A percentile compares a stretch with the other conserved stretches of the same genome.
Evolutionary conservation across 1,140 invertebrate genomes (phyloP).

Genomic region (Drosophila gunungcola): DNA sequence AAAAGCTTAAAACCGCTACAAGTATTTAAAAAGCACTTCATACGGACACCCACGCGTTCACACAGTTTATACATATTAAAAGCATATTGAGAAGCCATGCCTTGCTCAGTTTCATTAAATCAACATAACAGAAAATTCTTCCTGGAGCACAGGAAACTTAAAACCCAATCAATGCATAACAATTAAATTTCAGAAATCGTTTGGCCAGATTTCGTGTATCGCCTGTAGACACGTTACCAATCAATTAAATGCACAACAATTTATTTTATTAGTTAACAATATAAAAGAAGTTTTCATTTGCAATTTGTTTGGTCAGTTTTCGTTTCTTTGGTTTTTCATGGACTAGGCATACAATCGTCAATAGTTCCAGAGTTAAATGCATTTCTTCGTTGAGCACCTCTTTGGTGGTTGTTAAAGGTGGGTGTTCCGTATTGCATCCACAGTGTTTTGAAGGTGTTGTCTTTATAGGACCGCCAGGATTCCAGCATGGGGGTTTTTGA

Average conservation of each 20-base stretch:
- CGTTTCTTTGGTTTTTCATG: background rate
- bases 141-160: background rate
- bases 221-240: background rate
- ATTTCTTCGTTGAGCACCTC: background rate
- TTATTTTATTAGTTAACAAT: slow-evolving; percentile 25
- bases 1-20: slow-evolving; percentile 78
- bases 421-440: background rate
- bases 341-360: background rate
- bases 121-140: slow-evolving; percentile 21
- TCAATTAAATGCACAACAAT: background rate
- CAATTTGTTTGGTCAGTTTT: background rate
- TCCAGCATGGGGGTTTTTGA: background rate
- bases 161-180: slow-evolving; percentile 4
- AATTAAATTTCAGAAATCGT: background rate
- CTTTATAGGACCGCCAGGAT: background rate
- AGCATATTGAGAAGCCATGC: slow-evolving; percentile 50
- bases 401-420: background rate
- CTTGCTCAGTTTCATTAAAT: slow-evolving; percentile 59
- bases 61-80: slow-evolving; percentile 58
- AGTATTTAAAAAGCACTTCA: slow-evolving; percentile 80
- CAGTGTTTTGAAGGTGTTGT: background rate
- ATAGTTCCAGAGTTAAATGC: background rate
- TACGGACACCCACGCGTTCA: slow-evolving; percentile 31
- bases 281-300: background rate
- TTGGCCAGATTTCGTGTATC: background rate